Evolutionary conservation across 2,797 vertebrate species (phyloP).

Genomic region (Sparidentex hasta): DNA sequence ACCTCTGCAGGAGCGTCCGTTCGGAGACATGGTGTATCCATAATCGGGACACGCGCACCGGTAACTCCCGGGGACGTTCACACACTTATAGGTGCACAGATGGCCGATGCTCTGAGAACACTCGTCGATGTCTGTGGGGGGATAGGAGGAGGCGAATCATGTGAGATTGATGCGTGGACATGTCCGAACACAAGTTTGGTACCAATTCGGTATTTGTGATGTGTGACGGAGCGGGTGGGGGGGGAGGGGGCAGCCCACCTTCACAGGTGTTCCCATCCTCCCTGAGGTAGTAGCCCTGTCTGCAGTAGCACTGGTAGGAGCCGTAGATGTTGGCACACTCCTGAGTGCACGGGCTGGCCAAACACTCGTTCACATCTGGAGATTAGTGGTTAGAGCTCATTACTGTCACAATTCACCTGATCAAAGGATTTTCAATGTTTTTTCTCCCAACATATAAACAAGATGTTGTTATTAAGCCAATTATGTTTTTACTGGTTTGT

Average conservation of each 20-base stretch:
- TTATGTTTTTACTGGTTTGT: constrained; percentile 60
- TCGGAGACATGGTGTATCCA: constrained; percentile 93
- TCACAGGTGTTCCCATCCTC: constrained; percentile 94
- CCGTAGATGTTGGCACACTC: constrained; percentile 98
- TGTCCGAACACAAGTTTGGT: constrained; percentile 5
- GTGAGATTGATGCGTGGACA: constrained; percentile 12
- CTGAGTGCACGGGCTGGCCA: constrained; percentile 92
- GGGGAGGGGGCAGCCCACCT: constrained; percentile 83
- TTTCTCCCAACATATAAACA: constrained; percentile 51
- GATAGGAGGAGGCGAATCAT: not conserved
- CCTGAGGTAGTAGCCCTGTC: constrained; percentile 93
- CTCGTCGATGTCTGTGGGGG: constrained; percentile 92
- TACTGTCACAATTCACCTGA: constrained; percentile 62
- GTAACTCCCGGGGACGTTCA: constrained; percentile 95
- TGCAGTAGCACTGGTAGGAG: constrained; percentile 98
- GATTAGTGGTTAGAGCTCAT: constrained; percentile 58
- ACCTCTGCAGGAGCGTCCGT: constrained; percentile 96
- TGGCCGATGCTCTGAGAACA: constrained; percentile 92
- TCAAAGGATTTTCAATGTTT: constrained; percentile 59
- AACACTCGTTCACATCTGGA: constrained; percentile 95
- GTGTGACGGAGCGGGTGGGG: constrained; percentile 4
- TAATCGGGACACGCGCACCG: constrained; percentile 93
- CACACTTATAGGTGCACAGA: constrained; percentile 94
- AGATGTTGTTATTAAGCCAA: constrained; percentile 62
- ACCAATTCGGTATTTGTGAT: constrained; percentile 14